phyloP scores from a whole-genome alignment of 2,797 vertebrate genomes.

The Momotus momota region DNA sequence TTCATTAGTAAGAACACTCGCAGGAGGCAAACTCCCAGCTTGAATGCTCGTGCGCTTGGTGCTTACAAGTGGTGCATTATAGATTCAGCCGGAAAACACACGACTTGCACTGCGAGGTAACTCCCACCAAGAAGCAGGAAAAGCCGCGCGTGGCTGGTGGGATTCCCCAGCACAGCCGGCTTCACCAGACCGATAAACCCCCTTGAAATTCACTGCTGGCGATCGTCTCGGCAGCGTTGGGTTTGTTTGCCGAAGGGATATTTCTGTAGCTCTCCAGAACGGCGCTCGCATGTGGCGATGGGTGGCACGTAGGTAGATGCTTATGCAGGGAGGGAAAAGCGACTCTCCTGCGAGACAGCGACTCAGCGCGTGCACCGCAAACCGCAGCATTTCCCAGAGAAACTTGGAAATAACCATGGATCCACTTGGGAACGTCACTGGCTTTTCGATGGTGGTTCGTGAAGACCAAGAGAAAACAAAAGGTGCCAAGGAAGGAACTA shows the following conservation, averaged over 20 bases:
- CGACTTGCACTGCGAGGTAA: not conserved
- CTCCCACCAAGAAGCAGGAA: not conserved
- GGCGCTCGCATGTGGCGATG: fast-evolving
- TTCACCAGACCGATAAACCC: not conserved
- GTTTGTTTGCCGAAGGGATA: not conserved
- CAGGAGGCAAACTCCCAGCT: not conserved
- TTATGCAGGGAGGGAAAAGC: not conserved
- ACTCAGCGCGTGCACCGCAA: fast-evolving
- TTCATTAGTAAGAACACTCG: not conserved
- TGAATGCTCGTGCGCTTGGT: fast-evolving
- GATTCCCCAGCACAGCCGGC: not conserved
- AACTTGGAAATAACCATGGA: not conserved
- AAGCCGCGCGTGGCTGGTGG: not conserved
- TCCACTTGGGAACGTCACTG: fast-evolving
- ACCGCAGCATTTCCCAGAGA: fast-evolving
- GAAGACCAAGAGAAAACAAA: not conserved
- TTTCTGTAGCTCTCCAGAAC: not conserved
- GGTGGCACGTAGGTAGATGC: not conserved
- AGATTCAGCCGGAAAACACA: not conserved
- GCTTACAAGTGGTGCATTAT: not conserved
- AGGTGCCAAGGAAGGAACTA: fast-evolving
- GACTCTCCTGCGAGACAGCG: fast-evolving
- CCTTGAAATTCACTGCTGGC: fast-evolving
- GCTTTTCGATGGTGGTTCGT: not conserved
- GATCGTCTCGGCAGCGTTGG: fast-evolving